Percentiles rank a stretch among this genome's conserved stretches.
Conservation (phyloP, 2,888 invertebrate species). For the Trichacis sp. region DNA sequence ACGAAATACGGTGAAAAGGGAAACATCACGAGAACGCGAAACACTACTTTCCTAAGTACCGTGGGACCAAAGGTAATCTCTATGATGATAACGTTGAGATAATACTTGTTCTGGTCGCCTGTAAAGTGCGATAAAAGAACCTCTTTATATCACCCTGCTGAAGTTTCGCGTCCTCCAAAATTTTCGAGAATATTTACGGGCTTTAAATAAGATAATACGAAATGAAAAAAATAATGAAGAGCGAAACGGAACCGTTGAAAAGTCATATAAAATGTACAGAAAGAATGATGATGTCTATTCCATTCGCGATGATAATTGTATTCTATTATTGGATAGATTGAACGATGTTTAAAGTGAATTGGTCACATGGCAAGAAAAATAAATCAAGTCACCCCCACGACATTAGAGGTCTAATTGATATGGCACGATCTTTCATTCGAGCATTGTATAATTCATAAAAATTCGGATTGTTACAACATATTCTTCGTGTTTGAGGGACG, state of each 20-base stretch:
- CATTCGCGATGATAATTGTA: no score
- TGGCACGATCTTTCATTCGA: no score
- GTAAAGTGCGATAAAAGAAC: conserved; percentile 42
- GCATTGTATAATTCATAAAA: no score
- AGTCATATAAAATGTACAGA: conserved; percentile 24
- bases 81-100: conserved; percentile 39
- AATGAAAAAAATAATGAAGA: conserved; percentile 31
- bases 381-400: no score
- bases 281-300: background rate
- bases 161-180: conserved; percentile 44
- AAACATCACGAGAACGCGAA: conserved; percentile 25
- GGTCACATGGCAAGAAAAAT: no score
- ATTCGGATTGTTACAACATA: no score
- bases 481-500: no score
- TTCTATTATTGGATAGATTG: no score
- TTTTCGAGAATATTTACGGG: conserved; percentile 41
- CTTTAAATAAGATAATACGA: conserved; percentile 37
- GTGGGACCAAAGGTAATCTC: conserved; percentile 35
- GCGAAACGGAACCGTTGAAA: conserved; percentile 24
- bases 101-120: conserved; percentile 39
- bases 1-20: conserved; percentile 3
- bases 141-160: conserved; percentile 40
- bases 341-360: no score
- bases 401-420: no score
- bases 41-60: conserved; percentile 23